Base-by-base conservation (phyloP, 2,797 vertebrate genomes). In the Sebastes jordani region DNA sequence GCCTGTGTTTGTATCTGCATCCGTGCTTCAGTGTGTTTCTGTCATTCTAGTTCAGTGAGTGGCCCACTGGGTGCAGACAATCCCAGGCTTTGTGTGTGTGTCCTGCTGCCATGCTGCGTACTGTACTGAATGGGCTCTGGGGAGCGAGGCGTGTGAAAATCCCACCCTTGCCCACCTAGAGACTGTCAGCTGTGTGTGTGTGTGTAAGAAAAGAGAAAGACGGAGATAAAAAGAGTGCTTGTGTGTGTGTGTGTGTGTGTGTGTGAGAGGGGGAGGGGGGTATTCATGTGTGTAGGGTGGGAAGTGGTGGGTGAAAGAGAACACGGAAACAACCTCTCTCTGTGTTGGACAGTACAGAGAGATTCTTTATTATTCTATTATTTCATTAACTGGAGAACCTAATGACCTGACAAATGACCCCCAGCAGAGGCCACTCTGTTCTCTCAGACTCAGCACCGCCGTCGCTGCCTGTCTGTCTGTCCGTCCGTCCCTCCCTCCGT, bases 131-230 rank as follows among this genome's bases (percentile, higher is more conserved):
- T 91, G 91, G 90, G 78, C 87, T 87, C 85, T 86, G 83, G 89
- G 90, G 94, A 93, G 88, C 83, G 81, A 93, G 90, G 89, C 92
- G 90, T 94, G 94, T 94, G 94, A 95, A 95, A 95, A 94, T 93
- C 89, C 91, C 91, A 89, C 92, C 91, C 91, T 81, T 90, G 86
- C 89, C 87, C 88, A 92, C 89, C 90, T 94, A 90, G 66, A 89
- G 87, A 88, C 85, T 80, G 80, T 88, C 88, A 85, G 78, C 89
- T 87, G 34, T 83, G 83, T 85, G 69, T 81, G 65, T 49, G 76
- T 62, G 65, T 49, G 76, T 62, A 30, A 32, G 34, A 36, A 36
- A 60, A 70, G 65, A 72, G 63, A 80, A 67, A 66, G 69, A 76
- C 27, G 9, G 58, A 46, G 52, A 73, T 59, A 58, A 58, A 76